Percentiles rank a stretch among this genome's conserved stretches.
Evolutionary conservation across 2,888 invertebrate genomes (phyloP).

Genomic region (Diarsia mendica): DNA sequence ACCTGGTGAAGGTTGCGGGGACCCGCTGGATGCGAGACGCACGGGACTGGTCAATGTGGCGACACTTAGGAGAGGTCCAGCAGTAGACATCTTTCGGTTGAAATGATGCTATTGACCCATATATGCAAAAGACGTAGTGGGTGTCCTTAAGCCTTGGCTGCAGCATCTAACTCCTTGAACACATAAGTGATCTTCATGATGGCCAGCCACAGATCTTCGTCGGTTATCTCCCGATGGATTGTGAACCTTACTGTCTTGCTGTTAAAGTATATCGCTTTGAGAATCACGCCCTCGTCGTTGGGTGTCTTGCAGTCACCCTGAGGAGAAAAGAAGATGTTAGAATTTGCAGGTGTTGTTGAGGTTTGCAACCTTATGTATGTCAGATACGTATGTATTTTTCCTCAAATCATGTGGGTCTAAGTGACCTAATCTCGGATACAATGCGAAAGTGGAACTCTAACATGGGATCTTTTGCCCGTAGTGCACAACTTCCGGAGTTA

Average conservation of each 20-base stretch:
- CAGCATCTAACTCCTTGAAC: slow-evolving; percentile 91
- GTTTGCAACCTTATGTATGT: neutral
- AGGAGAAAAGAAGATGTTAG: neutral
- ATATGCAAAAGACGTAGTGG: neutral
- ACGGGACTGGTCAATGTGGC: no score
- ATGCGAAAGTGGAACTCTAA: no score
- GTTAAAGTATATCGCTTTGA: slow-evolving; percentile 91
- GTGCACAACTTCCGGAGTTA: no score
- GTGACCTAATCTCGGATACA: no score
- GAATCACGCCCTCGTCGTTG: slow-evolving; percentile 86
- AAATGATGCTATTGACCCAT: no score
- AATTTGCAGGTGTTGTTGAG: neutral
- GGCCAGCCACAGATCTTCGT: slow-evolving; percentile 92
- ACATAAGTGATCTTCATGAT: slow-evolving; percentile 93
- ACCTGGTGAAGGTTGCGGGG: no score
- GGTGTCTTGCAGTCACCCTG: slow-evolving; percentile 85
- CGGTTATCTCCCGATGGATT: slow-evolving; percentile 92
- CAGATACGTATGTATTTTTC: neutral
- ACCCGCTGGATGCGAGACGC: no score
- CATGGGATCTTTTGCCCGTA: no score
- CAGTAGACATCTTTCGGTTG: no score
- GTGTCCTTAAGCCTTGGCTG: slow-evolving; percentile 31
- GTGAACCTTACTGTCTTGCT: slow-evolving; percentile 92
- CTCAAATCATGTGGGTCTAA: no score
- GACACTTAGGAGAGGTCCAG: no score